phyloP scores from a whole-genome alignment of 1,140 invertebrate genomes.

The Adelges cooleyi region DNA sequence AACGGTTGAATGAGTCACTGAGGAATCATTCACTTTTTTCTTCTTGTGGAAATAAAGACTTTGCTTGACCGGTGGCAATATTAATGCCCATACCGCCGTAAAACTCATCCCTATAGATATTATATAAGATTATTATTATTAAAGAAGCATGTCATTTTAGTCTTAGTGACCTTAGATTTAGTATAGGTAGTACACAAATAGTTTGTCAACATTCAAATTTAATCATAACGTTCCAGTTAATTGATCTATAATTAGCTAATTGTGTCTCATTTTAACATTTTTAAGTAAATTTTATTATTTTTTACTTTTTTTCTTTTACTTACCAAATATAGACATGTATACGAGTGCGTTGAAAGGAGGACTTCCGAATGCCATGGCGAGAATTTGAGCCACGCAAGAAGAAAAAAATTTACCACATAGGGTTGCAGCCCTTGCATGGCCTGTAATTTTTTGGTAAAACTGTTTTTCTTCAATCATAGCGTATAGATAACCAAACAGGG shows the following conservation, averaged over 20 bases:
- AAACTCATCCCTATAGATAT: neutral
- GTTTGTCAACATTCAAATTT: too few relatives aligned
- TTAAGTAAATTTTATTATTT: too few relatives aligned
- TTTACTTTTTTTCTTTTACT: too few relatives aligned
- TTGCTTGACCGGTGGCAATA: neutral
- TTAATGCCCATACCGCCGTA: neutral
- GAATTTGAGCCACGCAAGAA: constrained; percentile 6
- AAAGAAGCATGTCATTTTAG: too few relatives aligned
- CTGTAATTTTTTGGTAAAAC: constrained; percentile 65
- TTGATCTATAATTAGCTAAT: too few relatives aligned
- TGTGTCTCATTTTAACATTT: too few relatives aligned
- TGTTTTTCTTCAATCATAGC: constrained; percentile 63
- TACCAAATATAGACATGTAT: constrained; percentile 22
- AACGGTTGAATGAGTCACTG: neutral
- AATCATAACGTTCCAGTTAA: too few relatives aligned
- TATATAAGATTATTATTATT: too few relatives aligned
- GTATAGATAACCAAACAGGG: constrained; percentile 88
- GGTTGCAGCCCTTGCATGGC: constrained; percentile 35
- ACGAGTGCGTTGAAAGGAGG: neutral
- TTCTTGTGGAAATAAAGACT: constrained; percentile 13
- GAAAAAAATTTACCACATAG: constrained; percentile 24
- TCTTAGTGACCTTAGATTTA: too few relatives aligned
- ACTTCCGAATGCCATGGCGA: neutral
- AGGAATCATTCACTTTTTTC: neutral
- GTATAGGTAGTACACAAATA: too few relatives aligned